Base-by-base conservation (phyloP, 2,797 vertebrate genomes). In the Cryptoblepharus egeriae region DNA sequence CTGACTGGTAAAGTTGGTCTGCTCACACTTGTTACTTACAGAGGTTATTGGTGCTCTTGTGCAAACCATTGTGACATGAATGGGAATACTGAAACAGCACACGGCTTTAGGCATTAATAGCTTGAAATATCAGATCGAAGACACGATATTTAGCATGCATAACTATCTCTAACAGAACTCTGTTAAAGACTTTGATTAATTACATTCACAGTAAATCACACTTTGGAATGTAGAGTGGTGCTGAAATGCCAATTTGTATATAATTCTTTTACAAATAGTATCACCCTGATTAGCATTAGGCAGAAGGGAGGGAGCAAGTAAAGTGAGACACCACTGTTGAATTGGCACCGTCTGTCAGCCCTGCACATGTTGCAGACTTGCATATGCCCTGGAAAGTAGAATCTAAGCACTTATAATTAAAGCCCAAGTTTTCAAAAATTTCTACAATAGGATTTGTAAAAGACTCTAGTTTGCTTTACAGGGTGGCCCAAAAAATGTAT, bases 201-300 rank as follows among this genome's bases (percentile, higher is more conserved):
- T 88, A 1, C 72, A 26, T 73, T 35, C 16, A 81, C 55, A 81
- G 26, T 11, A 79, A 81, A 26, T 64, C 67, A 65, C 9, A 18
- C 74, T 68, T 20, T 71, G 26, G 80, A 81, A 30, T 77, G 42
- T 60, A 26, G 80, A 2, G 13, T 55, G 84, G 67, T 76, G 77
- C 78, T 75, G 63, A 49, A 61, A 71, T 28, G 10, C 15, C 55
- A 67, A 4, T 84, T 55, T 1, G n/a, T 86, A 83, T 79, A 52
- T 75, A 39, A 68, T 58, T 58, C 16, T 55, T 87, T 75, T 6
- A 75, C 65, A 83, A 87, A 87, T 70, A 71, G 1, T 63, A 1
- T 5, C 35, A 75, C 78, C 30, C 28, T 79, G 0, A 3, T 52
- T 86, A 86, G 1, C 24, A 73, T 42, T 88, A 71, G 57, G 32